Conservation (phyloP, 2,113 vertebrate species). For the Nannobrachium achirus region DNA sequence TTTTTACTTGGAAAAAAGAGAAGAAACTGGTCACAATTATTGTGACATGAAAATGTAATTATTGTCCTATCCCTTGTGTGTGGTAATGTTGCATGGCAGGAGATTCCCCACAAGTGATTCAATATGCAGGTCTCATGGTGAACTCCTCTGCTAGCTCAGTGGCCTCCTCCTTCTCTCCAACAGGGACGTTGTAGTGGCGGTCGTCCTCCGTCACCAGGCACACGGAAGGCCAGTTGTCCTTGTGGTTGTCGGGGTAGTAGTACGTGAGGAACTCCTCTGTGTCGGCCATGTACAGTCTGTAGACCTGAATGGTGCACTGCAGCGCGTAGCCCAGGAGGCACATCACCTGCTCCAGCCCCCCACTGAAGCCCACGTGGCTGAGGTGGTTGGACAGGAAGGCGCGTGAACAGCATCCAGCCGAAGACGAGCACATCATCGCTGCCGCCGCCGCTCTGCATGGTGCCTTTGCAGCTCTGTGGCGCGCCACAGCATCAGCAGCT, state of each 20-base stretch:
- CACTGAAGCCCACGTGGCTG: too few species aligned
- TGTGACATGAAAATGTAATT: too few species aligned
- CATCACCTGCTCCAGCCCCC: too few species aligned
- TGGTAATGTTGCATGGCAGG: conserved; percentile 52
- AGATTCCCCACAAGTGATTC: conserved; percentile 33
- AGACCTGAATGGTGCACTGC: too few species aligned
- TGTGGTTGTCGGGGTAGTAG: conserved; percentile 90
- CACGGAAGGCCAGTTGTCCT: conserved; percentile 88
- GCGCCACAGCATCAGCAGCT: conserved; percentile 88
- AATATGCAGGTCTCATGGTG: conserved; percentile 54
- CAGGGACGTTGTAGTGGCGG: conserved; percentile 94
- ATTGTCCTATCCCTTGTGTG: too few species aligned
- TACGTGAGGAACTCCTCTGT: conserved; percentile 93
- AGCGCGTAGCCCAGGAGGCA: too few species aligned
- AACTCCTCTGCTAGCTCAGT: conserved; percentile 21
- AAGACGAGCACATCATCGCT: conserved; percentile 91
- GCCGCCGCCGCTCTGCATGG: conserved; percentile 79
- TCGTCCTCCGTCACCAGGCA: conserved; percentile 95
- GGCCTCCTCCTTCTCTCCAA: conserved; percentile 77
- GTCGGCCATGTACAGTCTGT: conserved; percentile 90
- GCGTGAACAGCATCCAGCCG: conserved; percentile 93
- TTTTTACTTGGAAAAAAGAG: too few species aligned
- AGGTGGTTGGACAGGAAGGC: conserved; percentile 92
- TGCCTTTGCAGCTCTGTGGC: conserved; percentile 86
- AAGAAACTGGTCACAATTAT: too few species aligned